Percentiles rank a stretch among this genome's conserved stretches.
Evolutionary conservation across 1,140 invertebrate genomes (phyloP).

Genomic region (Bacillus rossius): DNA sequence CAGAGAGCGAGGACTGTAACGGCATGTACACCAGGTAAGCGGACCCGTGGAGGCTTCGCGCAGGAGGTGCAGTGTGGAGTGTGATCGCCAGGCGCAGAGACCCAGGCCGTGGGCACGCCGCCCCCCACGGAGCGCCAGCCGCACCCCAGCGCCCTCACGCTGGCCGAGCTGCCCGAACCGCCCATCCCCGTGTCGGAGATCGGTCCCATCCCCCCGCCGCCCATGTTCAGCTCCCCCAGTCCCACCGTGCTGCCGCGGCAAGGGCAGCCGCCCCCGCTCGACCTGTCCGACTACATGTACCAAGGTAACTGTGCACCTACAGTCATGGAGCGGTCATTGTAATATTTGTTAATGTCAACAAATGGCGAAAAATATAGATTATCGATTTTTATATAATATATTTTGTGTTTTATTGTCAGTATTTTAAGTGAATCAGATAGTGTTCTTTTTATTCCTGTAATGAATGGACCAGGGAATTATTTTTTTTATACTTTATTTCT

Average conservation of each 20-base stretch:
- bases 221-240: slow-evolving; percentile 89
- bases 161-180: slow-evolving; percentile 83
- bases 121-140: slow-evolving; percentile 44
- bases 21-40: too few relatives aligned
- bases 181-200: slow-evolving; percentile 89
- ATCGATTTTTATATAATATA: too few relatives aligned
- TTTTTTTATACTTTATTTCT: too few relatives aligned
- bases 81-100: too few relatives aligned
- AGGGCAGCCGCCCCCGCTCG: slow-evolving; percentile 31
- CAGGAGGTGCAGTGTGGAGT: too few relatives aligned
- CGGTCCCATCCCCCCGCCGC: slow-evolving; percentile 89
- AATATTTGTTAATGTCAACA: neutral
- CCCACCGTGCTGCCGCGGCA: slow-evolving; percentile 58
- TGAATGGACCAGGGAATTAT: too few relatives aligned
- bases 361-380: neutral
- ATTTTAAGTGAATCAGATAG: too few relatives aligned
- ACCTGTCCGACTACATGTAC: slow-evolving; percentile 54
- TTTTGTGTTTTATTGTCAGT: too few relatives aligned
- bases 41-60: too few relatives aligned
- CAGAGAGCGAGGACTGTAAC: too few relatives aligned
- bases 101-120: slow-evolving; percentile 37
- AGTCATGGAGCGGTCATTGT: neutral
- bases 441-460: too few relatives aligned
- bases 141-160: slow-evolving; percentile 51
- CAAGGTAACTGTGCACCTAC: slow-evolving; percentile 57